Base-by-base conservation (phyloP, 2,113 vertebrate species). In the Amblyornis subalaris region DNA sequence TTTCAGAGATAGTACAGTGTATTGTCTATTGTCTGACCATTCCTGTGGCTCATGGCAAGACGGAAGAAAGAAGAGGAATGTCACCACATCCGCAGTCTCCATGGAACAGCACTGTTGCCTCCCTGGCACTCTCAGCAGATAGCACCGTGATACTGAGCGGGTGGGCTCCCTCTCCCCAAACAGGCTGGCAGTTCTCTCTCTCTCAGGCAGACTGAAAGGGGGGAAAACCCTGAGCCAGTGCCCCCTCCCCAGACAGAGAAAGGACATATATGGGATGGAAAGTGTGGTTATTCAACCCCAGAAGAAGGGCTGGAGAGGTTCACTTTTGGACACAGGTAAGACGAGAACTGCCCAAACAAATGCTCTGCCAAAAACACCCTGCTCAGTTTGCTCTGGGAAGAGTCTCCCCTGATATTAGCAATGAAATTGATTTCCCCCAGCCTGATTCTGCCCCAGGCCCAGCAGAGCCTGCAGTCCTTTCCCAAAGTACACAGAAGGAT, bases 71-170 rank as follows among this genome's bases (percentile, higher is more conserved):
- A 6, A 76, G 16, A 88, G 47, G 77, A 96, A 94, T 76, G 77
- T 82, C 81, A 85, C 38, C 53, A 82, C 33, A 89, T 82, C 40
- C 0, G 0, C 35, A 53, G 45, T 10, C 62, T 92, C 57, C 23
- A 5, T 20, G n/a, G 22, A 78, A 80, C 1, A 2, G 28, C 77
- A 17, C 28, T 29, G 35, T 5, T 10, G 2, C n/a, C 45, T 28
- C 36, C 38, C 10, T 0, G 2, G 6, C 2, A 3, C 3, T 0
- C 0, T 17, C 64, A 66, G 58, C 31, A 26, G 35, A 51, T 33
- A 42, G n/a, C 24, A 18, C 20, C 2, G 0, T 2, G 1, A 22
- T 0, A 1, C 33, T 0, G 0, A 66, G 31, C 0, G 0, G 28
- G 31, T 71, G 58, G 35, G 23, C 24, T 87, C 60, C 47, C 33